Conservation (phyloP, 2,113 vertebrate species). For the Camelus dromedarius region DNA sequence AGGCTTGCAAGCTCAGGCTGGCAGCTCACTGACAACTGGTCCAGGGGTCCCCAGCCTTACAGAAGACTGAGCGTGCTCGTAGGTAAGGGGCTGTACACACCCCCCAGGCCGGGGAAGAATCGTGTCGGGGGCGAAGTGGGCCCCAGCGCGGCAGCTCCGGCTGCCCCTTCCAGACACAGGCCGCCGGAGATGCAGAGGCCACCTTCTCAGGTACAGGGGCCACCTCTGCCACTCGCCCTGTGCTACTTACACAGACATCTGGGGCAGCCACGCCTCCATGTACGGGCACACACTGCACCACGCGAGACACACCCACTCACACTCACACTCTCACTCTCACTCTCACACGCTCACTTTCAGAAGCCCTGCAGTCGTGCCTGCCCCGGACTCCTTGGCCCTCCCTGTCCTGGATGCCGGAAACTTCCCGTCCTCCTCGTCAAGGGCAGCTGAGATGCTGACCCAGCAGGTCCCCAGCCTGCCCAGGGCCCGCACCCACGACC, state of each 20-base stretch:
- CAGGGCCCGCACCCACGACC: background rate
- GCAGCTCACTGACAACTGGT: fast-evolving
- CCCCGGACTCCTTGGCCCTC: background rate
- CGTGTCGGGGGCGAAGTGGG: background rate
- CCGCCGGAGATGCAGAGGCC: background rate
- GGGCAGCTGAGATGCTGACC: background rate
- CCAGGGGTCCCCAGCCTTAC: fast-evolving
- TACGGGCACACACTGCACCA: background rate
- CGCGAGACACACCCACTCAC: background rate
- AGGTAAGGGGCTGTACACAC: fast-evolving
- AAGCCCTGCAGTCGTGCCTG: background rate
- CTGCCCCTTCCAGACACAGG: background rate
- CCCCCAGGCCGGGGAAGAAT: too few relatives aligned
- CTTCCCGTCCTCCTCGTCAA: background rate
- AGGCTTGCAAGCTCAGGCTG: background rate
- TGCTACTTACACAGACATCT: background rate
- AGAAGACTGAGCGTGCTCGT: fast-evolving
- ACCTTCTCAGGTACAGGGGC: background rate
- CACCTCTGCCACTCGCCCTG: background rate
- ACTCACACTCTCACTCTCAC: background rate
- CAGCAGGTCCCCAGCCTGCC: fast-evolving
- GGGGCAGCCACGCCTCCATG: fast-evolving
- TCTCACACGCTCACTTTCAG: background rate
- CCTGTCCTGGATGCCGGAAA: fast-evolving
- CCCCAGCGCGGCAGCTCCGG: fast-evolving